Percentiles rank a stretch among this genome's conserved stretches.
Conservation (phyloP, 2,888 invertebrate genomes). For the Anthoptus insignis region DNA sequence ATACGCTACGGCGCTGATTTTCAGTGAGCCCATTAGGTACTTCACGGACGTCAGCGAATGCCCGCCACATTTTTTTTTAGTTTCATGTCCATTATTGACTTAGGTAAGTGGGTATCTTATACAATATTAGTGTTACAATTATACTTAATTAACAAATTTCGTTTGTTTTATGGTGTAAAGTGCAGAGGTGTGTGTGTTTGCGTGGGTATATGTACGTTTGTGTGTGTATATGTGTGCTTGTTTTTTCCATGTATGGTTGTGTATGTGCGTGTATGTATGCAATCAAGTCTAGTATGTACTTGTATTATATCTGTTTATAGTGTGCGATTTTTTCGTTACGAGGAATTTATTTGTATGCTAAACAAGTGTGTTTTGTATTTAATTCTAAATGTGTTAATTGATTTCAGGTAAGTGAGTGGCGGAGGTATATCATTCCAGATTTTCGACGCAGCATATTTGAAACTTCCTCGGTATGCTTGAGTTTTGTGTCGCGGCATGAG, state of each 20-base stretch:
- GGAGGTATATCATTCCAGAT: background rate
- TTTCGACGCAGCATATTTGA: background rate
- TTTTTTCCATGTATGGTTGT: background rate
- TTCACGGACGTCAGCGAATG: background rate
- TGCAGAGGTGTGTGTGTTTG: too few species aligned
- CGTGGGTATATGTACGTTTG: background rate
- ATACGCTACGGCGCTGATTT: too few species aligned
- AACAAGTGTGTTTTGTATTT: background rate
- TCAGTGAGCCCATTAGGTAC: background rate
- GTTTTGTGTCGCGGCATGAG: background rate
- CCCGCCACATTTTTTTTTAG: too few species aligned
- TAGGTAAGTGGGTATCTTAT: too few species aligned
- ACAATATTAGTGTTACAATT: too few species aligned
- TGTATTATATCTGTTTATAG: too few species aligned
- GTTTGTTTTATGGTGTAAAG: too few species aligned
- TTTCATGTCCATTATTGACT: too few species aligned
- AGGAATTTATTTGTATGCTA: background rate
- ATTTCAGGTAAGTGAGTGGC: constrained; percentile 17
- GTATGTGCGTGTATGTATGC: background rate
- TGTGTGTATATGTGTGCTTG: background rate
- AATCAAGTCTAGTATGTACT: background rate
- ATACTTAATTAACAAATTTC: too few species aligned
- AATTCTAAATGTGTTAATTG: background rate
- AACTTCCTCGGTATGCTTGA: background rate
- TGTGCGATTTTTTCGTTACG: too few species aligned